These are phyloP conservation scores for Dysmachus trigonus DNA, from an alignment of 2,888 invertebrate genomes.

Conservation along the genomic window DNA sequence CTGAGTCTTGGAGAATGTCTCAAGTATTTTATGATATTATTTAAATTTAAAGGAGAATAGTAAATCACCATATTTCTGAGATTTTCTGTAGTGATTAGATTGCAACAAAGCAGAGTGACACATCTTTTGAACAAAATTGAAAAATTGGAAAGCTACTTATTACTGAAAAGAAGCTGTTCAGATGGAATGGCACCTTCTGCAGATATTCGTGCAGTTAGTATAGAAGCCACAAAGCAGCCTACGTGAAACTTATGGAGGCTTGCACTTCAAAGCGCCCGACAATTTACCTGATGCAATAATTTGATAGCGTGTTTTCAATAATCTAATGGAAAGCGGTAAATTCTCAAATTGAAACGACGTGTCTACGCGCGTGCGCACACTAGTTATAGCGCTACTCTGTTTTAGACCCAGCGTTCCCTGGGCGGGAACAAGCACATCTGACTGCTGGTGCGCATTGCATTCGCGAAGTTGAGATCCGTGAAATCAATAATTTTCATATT, in stretches of 20 bases:
- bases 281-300: conserved; percentile 39
- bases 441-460: not conserved
- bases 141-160: not conserved
- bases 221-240: conserved; percentile 23
- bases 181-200: not conserved
- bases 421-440: not conserved
- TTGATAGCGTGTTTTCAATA: not conserved
- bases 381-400: not conserved
- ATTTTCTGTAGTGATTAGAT: not conserved
- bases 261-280: conserved; percentile 34
- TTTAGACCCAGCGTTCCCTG: not conserved
- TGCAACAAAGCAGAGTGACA: not conserved
- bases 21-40: not conserved
- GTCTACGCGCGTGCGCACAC: conserved; percentile 33
- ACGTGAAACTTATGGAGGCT: not conserved
- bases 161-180: not conserved
- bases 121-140: not conserved
- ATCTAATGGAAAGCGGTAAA: conserved; percentile 41
- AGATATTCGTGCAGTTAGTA: not conserved
- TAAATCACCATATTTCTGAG: not conserved
- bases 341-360: conserved; percentile 38
- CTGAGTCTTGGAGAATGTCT: not conserved
- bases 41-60: not conserved
- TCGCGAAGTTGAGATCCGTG: conserved; percentile 5
- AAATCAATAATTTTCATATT: conserved; percentile 31